Percentiles rank a stretch among this genome's conserved stretches.
Evolutionary conservation across 1,140 invertebrate species (phyloP).

Genomic region (Drosophila repleta): DNA sequence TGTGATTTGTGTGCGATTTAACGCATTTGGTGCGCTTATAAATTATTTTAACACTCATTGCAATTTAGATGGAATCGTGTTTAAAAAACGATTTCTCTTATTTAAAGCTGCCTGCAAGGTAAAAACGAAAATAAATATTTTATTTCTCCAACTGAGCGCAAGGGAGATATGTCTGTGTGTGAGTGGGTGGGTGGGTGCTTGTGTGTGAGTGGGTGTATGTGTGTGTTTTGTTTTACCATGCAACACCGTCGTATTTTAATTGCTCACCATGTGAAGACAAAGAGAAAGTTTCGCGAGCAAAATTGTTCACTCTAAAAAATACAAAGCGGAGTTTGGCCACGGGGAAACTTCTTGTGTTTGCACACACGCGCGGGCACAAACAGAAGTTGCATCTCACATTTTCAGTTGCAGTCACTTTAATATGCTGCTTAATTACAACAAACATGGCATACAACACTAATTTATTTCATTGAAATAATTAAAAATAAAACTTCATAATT

Average conservation of each 20-base stretch:
- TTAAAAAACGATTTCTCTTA: conserved; percentile 26
- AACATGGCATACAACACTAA: not conserved
- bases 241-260: conserved; percentile 51
- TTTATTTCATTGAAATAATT: no score
- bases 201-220: not conserved
- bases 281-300: conserved; percentile 23
- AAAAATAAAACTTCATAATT: no score
- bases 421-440: not conserved
- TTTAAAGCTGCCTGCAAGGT: conserved; percentile 21
- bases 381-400: not conserved
- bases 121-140: conserved; percentile 40
- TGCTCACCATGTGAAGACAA: conserved; percentile 36
- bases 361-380: not conserved
- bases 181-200: not conserved
- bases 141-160: conserved; percentile 7
- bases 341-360: not conserved
- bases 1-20: conserved; percentile 50
- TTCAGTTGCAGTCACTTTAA: not conserved
- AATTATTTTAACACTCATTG: conserved; percentile 60
- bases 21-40: conserved; percentile 46
- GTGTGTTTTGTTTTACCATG: not conserved
- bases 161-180: conserved; percentile 2
- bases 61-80: conserved; percentile 67
- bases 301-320: conserved; percentile 2
- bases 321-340: no score